A percentile compares a stretch with the other conserved stretches of the same genome.
phyloP scores from a whole-genome alignment of 2,888 invertebrate genomes.

The Netelia inedita region DNA sequence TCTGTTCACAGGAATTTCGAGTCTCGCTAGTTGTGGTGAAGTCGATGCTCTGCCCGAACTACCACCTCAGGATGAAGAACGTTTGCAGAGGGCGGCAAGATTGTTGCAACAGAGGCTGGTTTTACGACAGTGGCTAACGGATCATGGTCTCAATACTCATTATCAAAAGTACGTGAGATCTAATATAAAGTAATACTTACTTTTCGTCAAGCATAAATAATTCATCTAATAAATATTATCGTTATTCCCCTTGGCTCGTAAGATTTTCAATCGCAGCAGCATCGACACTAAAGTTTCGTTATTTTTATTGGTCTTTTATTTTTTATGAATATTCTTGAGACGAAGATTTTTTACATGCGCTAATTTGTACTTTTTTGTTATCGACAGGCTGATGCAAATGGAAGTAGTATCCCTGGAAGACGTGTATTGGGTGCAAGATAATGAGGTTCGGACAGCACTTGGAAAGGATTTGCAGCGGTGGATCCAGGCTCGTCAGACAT shows the following conservation, averaged over 20 bases:
- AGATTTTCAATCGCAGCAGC: too few species aligned
- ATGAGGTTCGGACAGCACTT: conserved; percentile 91
- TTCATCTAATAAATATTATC: too few species aligned
- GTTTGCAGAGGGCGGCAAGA: conserved; percentile 92
- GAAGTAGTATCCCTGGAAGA: conserved; percentile 95
- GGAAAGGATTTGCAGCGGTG: conserved; percentile 93
- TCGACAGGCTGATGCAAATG: conserved; percentile 89
- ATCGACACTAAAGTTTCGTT: too few species aligned
- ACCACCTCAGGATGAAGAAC: conserved; percentile 93
- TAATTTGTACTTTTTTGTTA: background rate
- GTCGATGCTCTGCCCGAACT: conserved; percentile 93
- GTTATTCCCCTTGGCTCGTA: too few species aligned
- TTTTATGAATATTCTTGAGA: background rate
- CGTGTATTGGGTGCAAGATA: conserved; percentile 96
- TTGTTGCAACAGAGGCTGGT: conserved; percentile 94
- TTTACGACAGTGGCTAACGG: conserved; percentile 93
- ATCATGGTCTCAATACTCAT: conserved; percentile 90
- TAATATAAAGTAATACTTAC: background rate
- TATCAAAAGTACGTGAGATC: conserved; percentile 88
- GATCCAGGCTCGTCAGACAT: conserved; percentile 92
- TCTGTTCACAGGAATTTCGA: conserved; percentile 90
- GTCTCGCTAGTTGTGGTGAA: conserved; percentile 92
- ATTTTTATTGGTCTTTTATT: background rate
- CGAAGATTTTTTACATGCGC: too few species aligned
- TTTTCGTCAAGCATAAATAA: too few species aligned